Conservation (phyloP, 2,113 vertebrate species). For the Numenius arquata region DNA sequence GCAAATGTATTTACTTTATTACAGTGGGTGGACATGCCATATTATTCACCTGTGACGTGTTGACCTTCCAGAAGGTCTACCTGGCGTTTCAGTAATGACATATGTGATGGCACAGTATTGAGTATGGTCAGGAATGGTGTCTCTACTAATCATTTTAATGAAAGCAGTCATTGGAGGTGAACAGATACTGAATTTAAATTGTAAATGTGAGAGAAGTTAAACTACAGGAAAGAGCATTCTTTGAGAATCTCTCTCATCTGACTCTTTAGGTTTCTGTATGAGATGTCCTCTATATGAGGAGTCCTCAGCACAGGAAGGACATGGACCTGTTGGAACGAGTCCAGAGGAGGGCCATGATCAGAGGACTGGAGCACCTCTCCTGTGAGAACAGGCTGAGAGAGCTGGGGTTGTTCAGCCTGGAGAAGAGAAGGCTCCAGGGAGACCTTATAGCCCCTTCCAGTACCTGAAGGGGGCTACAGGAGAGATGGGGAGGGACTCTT, state of each 20-base stretch:
- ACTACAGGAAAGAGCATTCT: not conserved
- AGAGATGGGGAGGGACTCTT: too few relatives aligned
- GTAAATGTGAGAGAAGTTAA: not conserved
- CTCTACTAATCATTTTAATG: conserved; percentile 36
- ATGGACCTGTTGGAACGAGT: too few relatives aligned
- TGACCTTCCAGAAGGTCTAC: conserved; percentile 44
- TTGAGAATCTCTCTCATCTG: not conserved
- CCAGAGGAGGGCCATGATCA: too few relatives aligned
- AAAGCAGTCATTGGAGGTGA: conserved; percentile 9
- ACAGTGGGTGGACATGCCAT: conserved; percentile 4
- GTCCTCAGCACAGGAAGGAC: too few relatives aligned
- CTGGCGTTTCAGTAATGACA: conserved; percentile 19
- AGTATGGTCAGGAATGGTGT: conserved; percentile 17
- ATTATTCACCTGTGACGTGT: not conserved
- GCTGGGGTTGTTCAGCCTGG: too few relatives aligned
- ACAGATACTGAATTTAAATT: conserved; percentile 41
- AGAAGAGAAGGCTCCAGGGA: too few relatives aligned
- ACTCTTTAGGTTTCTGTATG: not conserved
- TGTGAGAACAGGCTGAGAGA: too few relatives aligned
- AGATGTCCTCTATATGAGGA: not conserved
- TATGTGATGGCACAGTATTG: not conserved
- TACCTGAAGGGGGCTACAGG: too few relatives aligned
- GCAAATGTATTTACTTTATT: not conserved
- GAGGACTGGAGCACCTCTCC: too few relatives aligned
- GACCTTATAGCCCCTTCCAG: too few relatives aligned